These are phyloP conservation scores for Hippopotamyrus pictus DNA, from an alignment of 2,797 vertebrate species.

Conservation along the genomic window DNA sequence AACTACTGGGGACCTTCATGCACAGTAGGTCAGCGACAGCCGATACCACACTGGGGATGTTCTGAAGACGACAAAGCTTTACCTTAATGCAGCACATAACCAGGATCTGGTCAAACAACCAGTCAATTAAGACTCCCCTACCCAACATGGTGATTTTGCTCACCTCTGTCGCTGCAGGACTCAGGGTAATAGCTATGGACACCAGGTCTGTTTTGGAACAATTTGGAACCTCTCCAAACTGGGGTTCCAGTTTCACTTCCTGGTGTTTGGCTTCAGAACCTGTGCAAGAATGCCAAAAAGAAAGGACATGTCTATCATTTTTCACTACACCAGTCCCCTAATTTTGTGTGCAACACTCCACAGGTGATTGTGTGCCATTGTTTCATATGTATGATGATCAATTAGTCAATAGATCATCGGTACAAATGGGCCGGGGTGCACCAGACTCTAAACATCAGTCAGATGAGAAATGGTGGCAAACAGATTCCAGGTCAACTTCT, in stretches of 20 bases:
- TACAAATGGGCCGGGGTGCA: not conserved
- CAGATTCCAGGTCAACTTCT: not conserved
- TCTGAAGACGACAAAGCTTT: slow-evolving; percentile 53
- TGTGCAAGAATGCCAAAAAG: slow-evolving; percentile 35
- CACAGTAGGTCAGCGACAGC: slow-evolving; percentile 79
- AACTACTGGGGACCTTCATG: slow-evolving; percentile 72
- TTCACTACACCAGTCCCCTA: not conserved
- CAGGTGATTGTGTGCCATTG: not conserved
- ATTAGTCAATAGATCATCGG: not conserved
- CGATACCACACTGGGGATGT: slow-evolving; percentile 78
- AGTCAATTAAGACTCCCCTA: not conserved
- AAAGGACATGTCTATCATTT: not conserved
- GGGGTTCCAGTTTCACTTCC: slow-evolving; percentile 81
- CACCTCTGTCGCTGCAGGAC: slow-evolving; percentile 86
- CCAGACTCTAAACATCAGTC: not conserved
- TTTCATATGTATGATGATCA: slow-evolving; percentile 4
- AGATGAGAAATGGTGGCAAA: not conserved
- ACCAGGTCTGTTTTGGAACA: slow-evolving; percentile 82
- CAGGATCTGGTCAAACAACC: not conserved
- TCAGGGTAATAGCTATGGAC: slow-evolving; percentile 87
- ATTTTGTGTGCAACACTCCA: not conserved
- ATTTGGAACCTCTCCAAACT: slow-evolving; percentile 66
- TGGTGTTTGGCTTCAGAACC: slow-evolving; percentile 74
- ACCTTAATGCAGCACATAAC: not conserved
- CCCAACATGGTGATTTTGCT: slow-evolving; percentile 20